Conservation (phyloP, 2,888 invertebrate genomes). For the Conops quadrifasciatus region DNA sequence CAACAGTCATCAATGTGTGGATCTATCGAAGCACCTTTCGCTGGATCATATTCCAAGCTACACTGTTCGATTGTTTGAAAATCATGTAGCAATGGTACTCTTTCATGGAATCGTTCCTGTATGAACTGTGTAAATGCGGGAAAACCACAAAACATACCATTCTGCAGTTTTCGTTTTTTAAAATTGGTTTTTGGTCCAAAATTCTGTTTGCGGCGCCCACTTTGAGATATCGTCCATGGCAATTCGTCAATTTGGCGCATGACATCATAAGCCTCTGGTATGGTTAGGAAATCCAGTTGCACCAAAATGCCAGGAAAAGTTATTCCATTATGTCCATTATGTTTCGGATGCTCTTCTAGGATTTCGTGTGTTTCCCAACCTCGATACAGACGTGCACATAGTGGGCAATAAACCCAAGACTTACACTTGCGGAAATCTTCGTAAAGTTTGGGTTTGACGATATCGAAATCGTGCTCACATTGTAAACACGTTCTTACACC, state of each 20-base stretch:
- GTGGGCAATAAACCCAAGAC: constrained; percentile 78
- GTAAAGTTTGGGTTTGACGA: constrained; percentile 63
- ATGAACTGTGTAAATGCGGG: constrained; percentile 81
- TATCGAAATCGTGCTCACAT: constrained; percentile 78
- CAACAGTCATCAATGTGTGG: constrained; percentile 99
- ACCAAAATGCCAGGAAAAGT: constrained; percentile 74
- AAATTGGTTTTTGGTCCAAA: constrained; percentile 99
- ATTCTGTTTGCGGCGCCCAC: constrained; percentile 96
- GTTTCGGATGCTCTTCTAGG: constrained; percentile 75
- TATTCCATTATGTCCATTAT: constrained; percentile 58
- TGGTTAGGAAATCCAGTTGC: constrained; percentile 76
- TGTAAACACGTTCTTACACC: constrained; percentile 85
- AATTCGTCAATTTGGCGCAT: constrained; percentile 77
- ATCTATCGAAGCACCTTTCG: constrained; percentile 92
- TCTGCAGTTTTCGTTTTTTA: constrained; percentile 84
- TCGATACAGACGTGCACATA: constrained; percentile 78
- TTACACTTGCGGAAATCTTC: constrained; percentile 66
- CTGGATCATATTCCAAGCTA: constrained; percentile 89
- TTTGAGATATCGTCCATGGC: constrained; percentile 92
- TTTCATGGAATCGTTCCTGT: constrained; percentile 75
- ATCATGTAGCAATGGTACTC: constrained; percentile 70
- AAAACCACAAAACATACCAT: constrained; percentile 86
- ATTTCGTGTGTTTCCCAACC: constrained; percentile 73
- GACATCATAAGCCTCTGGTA: constrained; percentile 74
- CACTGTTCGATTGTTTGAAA: constrained; percentile 94